Conservation (phyloP, 2,888 invertebrate species). For the Argyra leucocephala region DNA sequence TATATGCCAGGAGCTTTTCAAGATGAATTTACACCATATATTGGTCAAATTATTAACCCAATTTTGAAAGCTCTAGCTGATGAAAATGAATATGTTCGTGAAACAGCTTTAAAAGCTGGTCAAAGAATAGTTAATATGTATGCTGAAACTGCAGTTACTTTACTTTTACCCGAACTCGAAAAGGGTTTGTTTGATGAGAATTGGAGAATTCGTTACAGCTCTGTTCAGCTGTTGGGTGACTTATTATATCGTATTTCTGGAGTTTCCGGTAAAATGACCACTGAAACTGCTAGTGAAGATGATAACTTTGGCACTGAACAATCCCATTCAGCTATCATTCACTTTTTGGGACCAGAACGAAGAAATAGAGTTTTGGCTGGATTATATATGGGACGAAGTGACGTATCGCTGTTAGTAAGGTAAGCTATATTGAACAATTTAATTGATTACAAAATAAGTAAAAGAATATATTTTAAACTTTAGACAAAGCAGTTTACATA, state of each 20-base stretch:
- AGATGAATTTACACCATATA: conserved; percentile 88
- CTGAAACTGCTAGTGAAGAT: conserved; percentile 95
- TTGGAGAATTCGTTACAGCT: conserved; percentile 93
- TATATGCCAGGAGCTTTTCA: conserved; percentile 98
- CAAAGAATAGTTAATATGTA: conserved; percentile 94
- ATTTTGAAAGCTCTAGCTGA: conserved; percentile 95
- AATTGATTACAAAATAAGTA: neutral
- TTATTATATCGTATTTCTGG: conserved; percentile 92
- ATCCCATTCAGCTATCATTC: conserved; percentile 83
- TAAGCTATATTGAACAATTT: neutral
- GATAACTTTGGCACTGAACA: conserved; percentile 98
- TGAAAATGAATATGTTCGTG: conserved; percentile 96
- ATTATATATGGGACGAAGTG: conserved; percentile 93
- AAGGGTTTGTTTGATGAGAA: conserved; percentile 93
- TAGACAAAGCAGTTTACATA: conserved; percentile 93
- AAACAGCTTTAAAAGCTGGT: conserved; percentile 92
- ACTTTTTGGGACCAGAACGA: conserved; percentile 77
- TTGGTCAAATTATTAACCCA: conserved; percentile 93
- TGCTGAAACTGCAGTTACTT: conserved; percentile 86
- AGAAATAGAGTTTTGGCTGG: conserved; percentile 89
- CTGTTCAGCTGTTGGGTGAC: conserved; percentile 91
- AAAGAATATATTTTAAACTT: neutral
- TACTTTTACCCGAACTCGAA: conserved; percentile 88
- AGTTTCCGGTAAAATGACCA: conserved; percentile 98
- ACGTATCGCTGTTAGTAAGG: conserved; percentile 85